These are phyloP conservation scores for Eudemis profundana DNA, from an alignment of 2,888 invertebrate genomes.

Conservation along the genomic window DNA sequence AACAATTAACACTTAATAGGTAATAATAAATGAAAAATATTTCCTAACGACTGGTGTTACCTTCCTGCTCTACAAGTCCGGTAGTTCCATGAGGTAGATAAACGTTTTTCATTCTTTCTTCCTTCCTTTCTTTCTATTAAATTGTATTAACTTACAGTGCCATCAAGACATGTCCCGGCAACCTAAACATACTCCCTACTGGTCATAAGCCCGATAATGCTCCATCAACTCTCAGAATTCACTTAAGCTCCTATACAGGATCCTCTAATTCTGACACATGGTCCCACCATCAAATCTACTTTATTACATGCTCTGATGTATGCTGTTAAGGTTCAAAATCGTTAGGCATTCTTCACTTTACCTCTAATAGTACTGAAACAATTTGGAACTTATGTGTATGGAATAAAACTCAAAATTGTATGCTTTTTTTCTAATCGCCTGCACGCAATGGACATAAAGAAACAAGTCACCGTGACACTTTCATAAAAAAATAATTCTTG, in stretches of 20 bases:
- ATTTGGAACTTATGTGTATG: too few species aligned
- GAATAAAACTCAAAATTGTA: too few species aligned
- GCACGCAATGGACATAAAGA: neutral
- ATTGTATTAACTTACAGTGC: neutral
- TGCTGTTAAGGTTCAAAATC: neutral
- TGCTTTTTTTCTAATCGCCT: neutral
- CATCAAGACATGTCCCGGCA: too few species aligned
- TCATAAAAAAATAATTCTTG: neutral
- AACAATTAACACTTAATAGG: too few species aligned
- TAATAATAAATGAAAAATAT: too few species aligned
- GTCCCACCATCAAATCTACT: slow-evolving; percentile 6
- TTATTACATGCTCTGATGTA: slow-evolving; percentile 8
- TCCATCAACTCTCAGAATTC: neutral
- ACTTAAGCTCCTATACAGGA: neutral
- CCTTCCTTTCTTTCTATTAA: too few species aligned
- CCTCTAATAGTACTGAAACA: neutral
- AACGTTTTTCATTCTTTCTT: too few species aligned
- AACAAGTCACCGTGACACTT: neutral
- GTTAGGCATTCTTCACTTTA: neutral
- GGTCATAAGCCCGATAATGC: neutral
- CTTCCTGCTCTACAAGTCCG: too few species aligned
- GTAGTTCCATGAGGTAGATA: too few species aligned
- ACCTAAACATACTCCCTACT: neutral
- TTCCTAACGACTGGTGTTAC: too few species aligned
- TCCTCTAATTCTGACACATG: slow-evolving; percentile 24